These are phyloP conservation scores for Sesamia inferens DNA, from an alignment of 2,888 invertebrate genomes.

Conservation along the genomic window DNA sequence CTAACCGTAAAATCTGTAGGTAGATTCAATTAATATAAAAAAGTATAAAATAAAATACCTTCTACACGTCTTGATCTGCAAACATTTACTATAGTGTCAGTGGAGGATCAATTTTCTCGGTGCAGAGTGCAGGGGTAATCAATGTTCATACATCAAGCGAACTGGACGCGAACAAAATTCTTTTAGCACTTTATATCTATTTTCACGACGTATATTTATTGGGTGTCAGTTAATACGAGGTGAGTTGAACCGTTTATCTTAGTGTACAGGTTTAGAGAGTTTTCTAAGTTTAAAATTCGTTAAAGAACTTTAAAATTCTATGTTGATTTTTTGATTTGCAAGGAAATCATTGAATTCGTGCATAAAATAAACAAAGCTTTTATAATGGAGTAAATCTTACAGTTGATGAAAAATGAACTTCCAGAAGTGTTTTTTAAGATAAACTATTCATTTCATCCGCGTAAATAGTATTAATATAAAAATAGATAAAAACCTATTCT, in stretches of 20 bases:
- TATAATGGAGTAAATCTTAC: background rate
- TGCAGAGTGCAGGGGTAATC: slow-evolving; percentile 62
- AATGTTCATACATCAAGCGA: slow-evolving; percentile 65
- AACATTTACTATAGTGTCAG: slow-evolving; percentile 32
- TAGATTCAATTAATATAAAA: background rate
- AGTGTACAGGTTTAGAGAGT: slow-evolving; percentile 22
- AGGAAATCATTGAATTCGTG: background rate
- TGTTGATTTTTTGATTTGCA: background rate
- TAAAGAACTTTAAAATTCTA: slow-evolving; percentile 5
- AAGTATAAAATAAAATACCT: background rate
- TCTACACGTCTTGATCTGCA: slow-evolving; percentile 18
- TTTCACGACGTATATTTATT: slow-evolving; percentile 65
- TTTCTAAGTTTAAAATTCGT: slow-evolving; percentile 30
- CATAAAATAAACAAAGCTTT: background rate
- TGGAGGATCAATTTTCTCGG: slow-evolving; percentile 58
- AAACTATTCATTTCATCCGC: background rate
- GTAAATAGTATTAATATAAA: no score
- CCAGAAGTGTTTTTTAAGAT: background rate
- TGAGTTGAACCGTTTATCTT: slow-evolving; percentile 56
- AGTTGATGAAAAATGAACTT: background rate
- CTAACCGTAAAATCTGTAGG: background rate
- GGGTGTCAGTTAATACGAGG: slow-evolving; percentile 61
- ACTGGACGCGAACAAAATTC: slow-evolving; percentile 64
- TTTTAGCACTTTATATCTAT: slow-evolving; percentile 67
- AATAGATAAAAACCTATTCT: no score